Conservation (phyloP, 2,888 invertebrate genomes). For the Neocrepidodera transversa region DNA sequence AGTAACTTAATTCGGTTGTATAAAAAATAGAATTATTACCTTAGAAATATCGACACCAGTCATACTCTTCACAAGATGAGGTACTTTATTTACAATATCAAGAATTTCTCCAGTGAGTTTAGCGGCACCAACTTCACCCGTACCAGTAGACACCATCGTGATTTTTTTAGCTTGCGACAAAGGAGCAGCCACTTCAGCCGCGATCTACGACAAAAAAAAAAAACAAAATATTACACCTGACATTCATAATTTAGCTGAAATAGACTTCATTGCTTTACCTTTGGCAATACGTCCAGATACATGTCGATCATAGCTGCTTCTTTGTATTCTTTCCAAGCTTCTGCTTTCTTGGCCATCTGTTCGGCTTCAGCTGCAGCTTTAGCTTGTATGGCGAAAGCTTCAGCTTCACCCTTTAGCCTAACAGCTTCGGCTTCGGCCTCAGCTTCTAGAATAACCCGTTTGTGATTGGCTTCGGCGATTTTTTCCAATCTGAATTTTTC, state of each 20-base stretch:
- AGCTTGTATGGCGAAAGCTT: conserved; percentile 91
- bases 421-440: conserved; percentile 94
- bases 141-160: conserved; percentile 94
- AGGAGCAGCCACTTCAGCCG: conserved; percentile 96
- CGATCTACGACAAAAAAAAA: conserved; percentile 69
- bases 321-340: conserved; percentile 96
- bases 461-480: conserved; percentile 90
- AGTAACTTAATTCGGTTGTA: background rate
- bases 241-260: no score
- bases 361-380: conserved; percentile 96
- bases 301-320: conserved; percentile 96
- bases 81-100: conserved; percentile 90
- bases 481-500: conserved; percentile 90
- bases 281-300: conserved; percentile 93
- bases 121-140: conserved; percentile 90
- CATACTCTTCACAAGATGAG: conserved; percentile 86
- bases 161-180: conserved; percentile 93
- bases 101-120: conserved; percentile 95
- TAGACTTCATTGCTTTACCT: no score
- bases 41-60: conserved; percentile 94
- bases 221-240: background rate
- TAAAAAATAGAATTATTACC: conserved; percentile 62
- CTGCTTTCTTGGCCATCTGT: conserved; percentile 96
- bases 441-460: conserved; percentile 90
- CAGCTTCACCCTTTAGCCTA: conserved; percentile 85